Base-by-base conservation (phyloP, 2,113 vertebrate genomes). In the Tachysurus fulvidraco region DNA sequence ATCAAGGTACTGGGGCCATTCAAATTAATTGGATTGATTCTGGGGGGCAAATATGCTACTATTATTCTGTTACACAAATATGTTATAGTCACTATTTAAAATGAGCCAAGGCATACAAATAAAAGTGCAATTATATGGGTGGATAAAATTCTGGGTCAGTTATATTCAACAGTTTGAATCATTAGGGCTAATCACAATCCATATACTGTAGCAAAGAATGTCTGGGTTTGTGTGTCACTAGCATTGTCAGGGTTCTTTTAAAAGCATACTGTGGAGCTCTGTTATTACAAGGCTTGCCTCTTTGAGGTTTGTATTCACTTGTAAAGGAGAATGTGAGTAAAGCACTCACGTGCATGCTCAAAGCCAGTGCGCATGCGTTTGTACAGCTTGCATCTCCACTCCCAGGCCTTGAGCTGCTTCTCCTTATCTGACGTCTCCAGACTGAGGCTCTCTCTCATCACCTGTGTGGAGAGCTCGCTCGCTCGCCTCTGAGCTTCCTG, bases 301-400 rank as follows among this genome's bases (percentile, higher is more conserved):
- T 44, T 60, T 59, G 5, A 54, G 52, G 8, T 81, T 52, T 30
- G 41, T 65, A 52, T 46, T 60, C 30, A 84, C 4, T 12, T 71
- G 21, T 84, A 28, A 55, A 83, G 25, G 10, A 80, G 44, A 46
- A 25, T 59, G 10, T 36, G 54, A 44, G 44, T 73, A 21, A 62
- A 36, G 21, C 93, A 96, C 97, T 98, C 91, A 99, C 98, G 93
- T 86, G 98, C 96, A 0, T 98, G 96, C 87, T 98, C 97, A 46
- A 97, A 97, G 91, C 96, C 97, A 0, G 95, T 95, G 88, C 92
- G 96, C 98, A 99, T 99, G 90, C 97, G 96, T 85, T 95, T 95
- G 94, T 98, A 99, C 5, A 99, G 96, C 87, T 96, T 95, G 87
- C 93, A 95, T 91, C 96, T 94, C 97, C 97, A 98, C 91, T 99